Conservation (phyloP, 2,888 invertebrate genomes). For the Anodontia alba region DNA sequence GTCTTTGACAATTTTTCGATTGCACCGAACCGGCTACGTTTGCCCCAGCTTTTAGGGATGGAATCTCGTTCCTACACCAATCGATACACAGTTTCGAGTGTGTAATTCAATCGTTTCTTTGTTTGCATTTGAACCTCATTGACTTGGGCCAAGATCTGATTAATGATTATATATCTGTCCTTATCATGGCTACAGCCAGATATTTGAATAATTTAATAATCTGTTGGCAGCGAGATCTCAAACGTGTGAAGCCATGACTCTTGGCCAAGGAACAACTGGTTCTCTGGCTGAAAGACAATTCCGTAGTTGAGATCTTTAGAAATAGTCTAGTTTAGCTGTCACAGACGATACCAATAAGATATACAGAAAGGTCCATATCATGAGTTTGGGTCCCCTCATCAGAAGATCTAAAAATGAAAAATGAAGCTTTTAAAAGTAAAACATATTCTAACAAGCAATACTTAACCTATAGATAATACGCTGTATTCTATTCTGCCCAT, state of each 20-base stretch:
- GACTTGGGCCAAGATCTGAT: background rate
- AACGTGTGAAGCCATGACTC: background rate
- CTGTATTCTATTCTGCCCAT: too few relatives aligned
- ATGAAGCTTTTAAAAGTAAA: too few relatives aligned
- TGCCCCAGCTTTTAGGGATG: background rate
- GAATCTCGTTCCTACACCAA: background rate
- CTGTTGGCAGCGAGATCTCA: background rate
- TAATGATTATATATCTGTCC: background rate
- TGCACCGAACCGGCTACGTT: background rate
- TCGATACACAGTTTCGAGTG: background rate
- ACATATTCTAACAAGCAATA: too few relatives aligned
- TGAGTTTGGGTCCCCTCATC: background rate
- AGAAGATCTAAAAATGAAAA: background rate
- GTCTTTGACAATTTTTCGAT: background rate
- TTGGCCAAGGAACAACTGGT: background rate
- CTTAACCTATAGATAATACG: too few relatives aligned
- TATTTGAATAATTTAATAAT: background rate
- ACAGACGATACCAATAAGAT: background rate
- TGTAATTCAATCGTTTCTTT: background rate
- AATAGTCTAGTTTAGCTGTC: background rate
- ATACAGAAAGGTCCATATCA: background rate
- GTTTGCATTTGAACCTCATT: conserved; percentile 12
- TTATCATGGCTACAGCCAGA: conserved; percentile 3
- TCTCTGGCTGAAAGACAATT: background rate
- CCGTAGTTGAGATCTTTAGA: background rate